Evolutionary conservation across 2,797 vertebrate genomes (phyloP).

Genomic region (Babyrousa celebensis): DNA sequence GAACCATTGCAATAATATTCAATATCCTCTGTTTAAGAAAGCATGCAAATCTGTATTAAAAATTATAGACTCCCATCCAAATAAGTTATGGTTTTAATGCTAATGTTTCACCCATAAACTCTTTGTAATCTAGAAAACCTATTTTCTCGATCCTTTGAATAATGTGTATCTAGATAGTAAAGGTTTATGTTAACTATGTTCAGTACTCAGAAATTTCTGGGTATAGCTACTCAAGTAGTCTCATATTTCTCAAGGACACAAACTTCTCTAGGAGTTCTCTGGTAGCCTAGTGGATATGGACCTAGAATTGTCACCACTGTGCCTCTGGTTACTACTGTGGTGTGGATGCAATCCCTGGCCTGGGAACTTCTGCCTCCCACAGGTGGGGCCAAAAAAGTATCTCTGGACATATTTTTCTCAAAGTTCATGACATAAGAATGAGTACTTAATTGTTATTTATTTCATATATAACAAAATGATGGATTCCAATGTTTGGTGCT

Average conservation of each 20-base stretch:
- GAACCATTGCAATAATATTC: constrained; percentile 77
- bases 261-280: neutral
- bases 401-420: constrained; percentile 39
- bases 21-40: constrained; percentile 83
- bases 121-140: constrained; percentile 77
- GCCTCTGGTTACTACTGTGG: no score
- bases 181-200: constrained; percentile 60
- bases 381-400: no score
- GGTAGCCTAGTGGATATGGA: no score
- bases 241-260: constrained; percentile 66
- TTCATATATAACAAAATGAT: constrained; percentile 37
- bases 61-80: constrained; percentile 79
- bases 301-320: no score
- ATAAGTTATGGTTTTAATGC: constrained; percentile 71
- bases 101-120: constrained; percentile 78
- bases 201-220: constrained; percentile 70
- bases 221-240: neutral
- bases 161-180: constrained; percentile 74
- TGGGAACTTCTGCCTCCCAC: no score
- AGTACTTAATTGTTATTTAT: neutral
- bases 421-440: neutral
- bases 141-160: constrained; percentile 75
- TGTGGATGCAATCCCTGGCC: no score
- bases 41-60: constrained; percentile 80
- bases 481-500: neutral